Evolutionary conservation across 2,113 vertebrate species (phyloP).

Genomic region (Otocyon megalotis): DNA sequence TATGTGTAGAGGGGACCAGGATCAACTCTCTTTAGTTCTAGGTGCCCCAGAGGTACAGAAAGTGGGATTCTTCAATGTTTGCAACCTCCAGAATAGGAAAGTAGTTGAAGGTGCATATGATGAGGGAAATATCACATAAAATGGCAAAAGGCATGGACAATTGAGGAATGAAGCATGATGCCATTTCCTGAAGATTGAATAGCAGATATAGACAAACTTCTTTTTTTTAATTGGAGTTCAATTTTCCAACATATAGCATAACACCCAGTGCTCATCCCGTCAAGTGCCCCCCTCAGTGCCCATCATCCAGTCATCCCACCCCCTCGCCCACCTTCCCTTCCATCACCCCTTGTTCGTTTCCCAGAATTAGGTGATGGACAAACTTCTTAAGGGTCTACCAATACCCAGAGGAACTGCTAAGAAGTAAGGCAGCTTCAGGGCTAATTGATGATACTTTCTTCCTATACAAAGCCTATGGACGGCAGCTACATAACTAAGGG

Average conservation of each 20-base stretch:
- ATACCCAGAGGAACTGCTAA: neutral
- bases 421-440: neutral
- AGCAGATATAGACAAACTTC: neutral
- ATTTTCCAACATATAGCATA: too few relatives aligned
- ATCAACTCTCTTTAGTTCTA: neutral
- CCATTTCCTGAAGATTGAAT: neutral
- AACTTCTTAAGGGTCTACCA: neutral
- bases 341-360: too few relatives aligned
- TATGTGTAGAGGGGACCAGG: neutral
- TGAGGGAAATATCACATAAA: neutral
- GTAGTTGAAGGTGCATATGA: neutral
- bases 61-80: neutral
- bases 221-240: neutral
- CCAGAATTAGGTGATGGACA: neutral
- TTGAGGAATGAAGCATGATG: neutral
- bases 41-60: neutral
- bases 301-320: too few relatives aligned
- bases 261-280: too few relatives aligned
- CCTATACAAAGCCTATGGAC: neutral
- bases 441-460: neutral
- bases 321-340: too few relatives aligned
- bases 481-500: neutral
- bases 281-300: too few relatives aligned
- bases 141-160: neutral
- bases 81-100: neutral